These are phyloP conservation scores for Chrysolina haemoptera DNA, from an alignment of 2,888 invertebrate genomes.

Conservation along the genomic window DNA sequence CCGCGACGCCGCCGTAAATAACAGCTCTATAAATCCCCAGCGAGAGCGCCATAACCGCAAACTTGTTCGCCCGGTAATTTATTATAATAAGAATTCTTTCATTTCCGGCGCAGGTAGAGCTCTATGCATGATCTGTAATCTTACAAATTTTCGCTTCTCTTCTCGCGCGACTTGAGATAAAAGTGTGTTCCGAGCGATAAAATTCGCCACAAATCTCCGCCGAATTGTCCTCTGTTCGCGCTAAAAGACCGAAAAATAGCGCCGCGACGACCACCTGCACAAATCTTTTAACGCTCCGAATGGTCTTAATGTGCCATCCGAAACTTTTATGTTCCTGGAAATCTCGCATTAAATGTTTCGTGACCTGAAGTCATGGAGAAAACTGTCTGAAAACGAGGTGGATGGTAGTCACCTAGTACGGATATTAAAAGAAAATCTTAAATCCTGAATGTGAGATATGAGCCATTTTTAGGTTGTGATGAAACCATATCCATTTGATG, in stretches of 20 bases:
- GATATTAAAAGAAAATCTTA: background rate
- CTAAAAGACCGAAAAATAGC: conserved; percentile 51
- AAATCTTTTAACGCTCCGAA: conserved; percentile 55
- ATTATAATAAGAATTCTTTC: conserved; percentile 65
- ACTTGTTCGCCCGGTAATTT: conserved; percentile 62
- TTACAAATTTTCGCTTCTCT: conserved; percentile 65
- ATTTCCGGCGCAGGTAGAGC: conserved; percentile 62
- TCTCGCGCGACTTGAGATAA: conserved; percentile 59
- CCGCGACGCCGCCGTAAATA: conserved; percentile 57
- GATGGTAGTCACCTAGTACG: background rate
- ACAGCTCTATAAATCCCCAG: conserved; percentile 62
- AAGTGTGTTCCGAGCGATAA: conserved; percentile 67
- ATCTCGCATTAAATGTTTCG: conserved; percentile 28
- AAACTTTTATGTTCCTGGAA: conserved; percentile 52
- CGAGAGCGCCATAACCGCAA: conserved; percentile 62
- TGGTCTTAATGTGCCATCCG: conserved; percentile 56
- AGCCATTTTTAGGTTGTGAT: no score
- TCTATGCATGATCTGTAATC: conserved; percentile 66
- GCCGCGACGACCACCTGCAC: conserved; percentile 53
- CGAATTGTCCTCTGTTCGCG: conserved; percentile 50
- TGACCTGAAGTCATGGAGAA: background rate
- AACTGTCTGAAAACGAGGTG: background rate
- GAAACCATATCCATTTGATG: no score
- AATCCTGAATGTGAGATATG: no score
- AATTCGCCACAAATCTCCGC: conserved; percentile 66